Conservation (phyloP, 2,797 vertebrate genomes). For the Fistularia tabacaria region DNA sequence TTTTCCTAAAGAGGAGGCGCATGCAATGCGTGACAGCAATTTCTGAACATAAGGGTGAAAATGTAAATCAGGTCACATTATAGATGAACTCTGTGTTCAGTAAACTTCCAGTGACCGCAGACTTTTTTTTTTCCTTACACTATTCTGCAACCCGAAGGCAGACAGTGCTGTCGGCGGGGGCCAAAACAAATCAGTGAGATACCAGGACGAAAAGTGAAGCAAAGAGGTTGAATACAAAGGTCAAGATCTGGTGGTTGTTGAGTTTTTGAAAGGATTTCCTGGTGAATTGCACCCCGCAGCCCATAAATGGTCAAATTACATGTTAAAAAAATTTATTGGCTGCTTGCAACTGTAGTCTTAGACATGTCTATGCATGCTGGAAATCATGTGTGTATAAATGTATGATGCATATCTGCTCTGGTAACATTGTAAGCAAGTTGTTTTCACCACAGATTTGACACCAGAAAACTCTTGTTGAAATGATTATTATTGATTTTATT, state of each 20-base stretch:
- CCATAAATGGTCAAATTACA: neutral
- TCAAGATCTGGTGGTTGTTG: slow-evolving; percentile 30
- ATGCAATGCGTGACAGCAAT: slow-evolving; percentile 20
- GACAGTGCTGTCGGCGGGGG: slow-evolving; percentile 24
- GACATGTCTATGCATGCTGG: too few relatives aligned
- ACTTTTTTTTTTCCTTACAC: slow-evolving; percentile 42
- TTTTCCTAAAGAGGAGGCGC: slow-evolving; percentile 39
- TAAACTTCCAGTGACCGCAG: slow-evolving; percentile 63
- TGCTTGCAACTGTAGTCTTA: too few relatives aligned
- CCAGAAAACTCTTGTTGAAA: too few relatives aligned
- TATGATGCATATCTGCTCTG: too few relatives aligned
- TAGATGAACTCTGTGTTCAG: slow-evolving; percentile 50
- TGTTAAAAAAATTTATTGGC: neutral
- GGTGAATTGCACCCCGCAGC: neutral
- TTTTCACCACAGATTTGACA: too few relatives aligned
- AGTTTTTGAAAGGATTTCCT: slow-evolving; percentile 11
- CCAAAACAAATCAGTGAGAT: slow-evolving; percentile 27
- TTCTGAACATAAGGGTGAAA: slow-evolving; percentile 46
- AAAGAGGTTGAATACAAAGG: slow-evolving; percentile 45
- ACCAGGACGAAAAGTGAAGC: slow-evolving; percentile 15
- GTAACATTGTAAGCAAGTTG: too few relatives aligned
- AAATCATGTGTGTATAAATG: too few relatives aligned
- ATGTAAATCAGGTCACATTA: slow-evolving; percentile 49
- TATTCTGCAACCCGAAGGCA: slow-evolving; percentile 24
- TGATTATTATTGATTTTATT: too few relatives aligned